phyloP scores from a whole-genome alignment of 2,113 vertebrate species.

The Cyprinus carpio region DNA sequence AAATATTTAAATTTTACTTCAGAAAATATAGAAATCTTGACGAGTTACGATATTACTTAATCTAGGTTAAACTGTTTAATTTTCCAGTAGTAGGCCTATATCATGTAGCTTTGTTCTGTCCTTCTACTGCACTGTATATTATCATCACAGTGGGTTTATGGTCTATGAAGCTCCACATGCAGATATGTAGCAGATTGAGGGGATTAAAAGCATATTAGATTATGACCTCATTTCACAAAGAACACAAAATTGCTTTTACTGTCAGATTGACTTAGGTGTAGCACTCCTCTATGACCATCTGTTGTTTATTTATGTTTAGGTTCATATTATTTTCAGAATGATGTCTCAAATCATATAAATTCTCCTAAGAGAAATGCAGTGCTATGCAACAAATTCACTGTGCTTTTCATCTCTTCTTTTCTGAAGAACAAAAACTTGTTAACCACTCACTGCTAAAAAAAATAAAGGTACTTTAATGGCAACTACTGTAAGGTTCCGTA shows the following conservation, averaged over 20 bases:
- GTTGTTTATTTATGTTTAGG: neutral
- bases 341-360: neutral
- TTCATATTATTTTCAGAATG: neutral
- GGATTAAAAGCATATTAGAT: conserved; percentile 27
- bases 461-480: neutral
- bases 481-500: neutral
- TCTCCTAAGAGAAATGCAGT: neutral
- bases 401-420: neutral
- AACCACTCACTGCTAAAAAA: neutral
- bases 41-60: neutral
- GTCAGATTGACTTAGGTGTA: neutral
- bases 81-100: neutral
- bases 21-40: neutral
- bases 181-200: conserved; percentile 12
- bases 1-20: neutral
- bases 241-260: conserved; percentile 10
- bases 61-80: neutral
- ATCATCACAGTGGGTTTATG: neutral
- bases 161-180: neutral
- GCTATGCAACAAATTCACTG: neutral
- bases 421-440: neutral
- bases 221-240: conserved; percentile 24
- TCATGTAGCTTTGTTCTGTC: neutral
- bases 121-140: neutral
- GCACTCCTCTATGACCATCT: neutral